Base-by-base conservation (phyloP, 2,888 invertebrate species). In the Epirrita christyi region DNA sequence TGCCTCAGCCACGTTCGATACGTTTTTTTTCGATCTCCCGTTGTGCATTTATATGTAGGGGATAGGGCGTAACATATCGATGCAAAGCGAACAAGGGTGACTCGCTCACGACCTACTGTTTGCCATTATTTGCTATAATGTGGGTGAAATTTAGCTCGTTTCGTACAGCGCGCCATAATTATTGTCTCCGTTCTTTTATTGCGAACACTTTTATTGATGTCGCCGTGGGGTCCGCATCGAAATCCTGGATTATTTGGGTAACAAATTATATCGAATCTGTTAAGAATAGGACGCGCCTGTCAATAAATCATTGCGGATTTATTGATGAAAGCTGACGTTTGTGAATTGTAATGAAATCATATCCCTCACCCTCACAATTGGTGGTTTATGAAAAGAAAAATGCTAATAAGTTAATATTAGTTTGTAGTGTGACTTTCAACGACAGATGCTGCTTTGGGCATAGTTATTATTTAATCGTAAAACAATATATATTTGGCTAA, bases 161-260 rank as follows among this genome's bases (percentile, higher is more conserved):
- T 82, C 82, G 81, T 81, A 78, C 82, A 81, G 76, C 81, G 78
- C 67, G 75, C 79, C 75, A 85, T 89, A 88, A 90, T 90, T n/a
- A n/a, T n/a, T 88, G 88, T 87, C 84, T 83, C 77, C 78, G 76
- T 78, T 81, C 84, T 83, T 88, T 86, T 88, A 88, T 88, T 79
- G 68, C 71, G 69, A 77, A 72, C 70, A 74, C 66, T 78, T 79
- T 80, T 77, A 80, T 80, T 80, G 76, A 78, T 78, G 70, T 69
- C 73, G 68, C 63, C 59, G 70, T 72, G 73, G 79, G 77, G 76
- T 71, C 60, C 71, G 82, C 86, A 86, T 80, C 81, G 68, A 85
- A 88, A 89, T 84, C 86, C 86, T 76, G 89, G 90, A 91, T 91
- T 91, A 91, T 91, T 92, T 91, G 88, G 88, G 86, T 91, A 89